Base-by-base conservation (phyloP, 2,113 vertebrate genomes). In the Xyliphius kryptos region DNA sequence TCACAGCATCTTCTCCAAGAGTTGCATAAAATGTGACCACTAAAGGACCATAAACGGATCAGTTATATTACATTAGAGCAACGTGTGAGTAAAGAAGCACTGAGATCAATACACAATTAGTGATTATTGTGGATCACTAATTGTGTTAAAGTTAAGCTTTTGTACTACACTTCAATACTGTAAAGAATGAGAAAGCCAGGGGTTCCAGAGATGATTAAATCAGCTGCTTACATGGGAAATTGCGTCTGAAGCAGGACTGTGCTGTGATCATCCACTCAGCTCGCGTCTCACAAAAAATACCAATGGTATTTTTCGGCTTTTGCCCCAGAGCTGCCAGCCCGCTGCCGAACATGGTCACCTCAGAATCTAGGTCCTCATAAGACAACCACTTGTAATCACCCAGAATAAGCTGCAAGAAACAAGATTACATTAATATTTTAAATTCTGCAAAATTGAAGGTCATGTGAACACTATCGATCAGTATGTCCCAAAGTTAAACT, bases 1-100 rank as follows among this genome's bases (percentile, higher is more conserved):
- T 84, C 38, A 98, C 89, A 0, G 93, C 95, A 0, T 98, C 95
- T 77, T 91, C 92, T 46, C 96, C 96, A 80, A 99, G 83, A 1
- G 96, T 98, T 36, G 94, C 91, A 3, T 99, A 99, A 72, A 99
- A 82, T 0, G 96, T 99, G 72, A 99, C 93, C 80, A 98, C 96
- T 99, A 75, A 19, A n/a, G 56, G 61, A 4, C 16, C 37, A 12
- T 5, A 67, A 1, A 44, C 11, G 15, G 60, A 32, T 36, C 9
- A 56, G 16, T 8, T 38, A 12, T 14, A 58, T n/a, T n/a, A n/a
- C n/a, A n/a, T n/a, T n/a, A n/a, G n/a, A n/a, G n/a, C n/a, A n/a
- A n/a, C n/a, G n/a, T n/a, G n/a, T n/a, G n/a, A n/a, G n/a, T n/a
- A n/a, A n/a, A n/a, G n/a, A n/a, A n/a, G n/a, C n/a, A n/a, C n/a